A percentile compares a stretch with the other conserved stretches of the same genome.
phyloP scores from a whole-genome alignment of 2,797 vertebrate genomes.

The Macropus fuliginosus region DNA sequence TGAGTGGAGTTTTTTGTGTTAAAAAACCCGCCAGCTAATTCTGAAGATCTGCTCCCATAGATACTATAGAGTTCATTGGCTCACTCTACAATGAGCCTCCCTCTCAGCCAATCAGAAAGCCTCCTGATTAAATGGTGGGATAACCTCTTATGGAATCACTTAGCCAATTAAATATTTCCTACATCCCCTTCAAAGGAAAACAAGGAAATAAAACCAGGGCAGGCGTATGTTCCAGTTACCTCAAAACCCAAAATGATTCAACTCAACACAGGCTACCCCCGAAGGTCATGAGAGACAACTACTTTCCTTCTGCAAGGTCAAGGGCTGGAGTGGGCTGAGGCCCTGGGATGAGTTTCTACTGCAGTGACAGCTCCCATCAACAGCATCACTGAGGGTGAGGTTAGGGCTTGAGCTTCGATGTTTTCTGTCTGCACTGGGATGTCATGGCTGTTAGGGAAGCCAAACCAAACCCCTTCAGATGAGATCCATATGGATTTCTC shows the following conservation, averaged over 20 bases:
- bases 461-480: constrained; percentile 78
- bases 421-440: constrained; percentile 70
- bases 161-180: not conserved
- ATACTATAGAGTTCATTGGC: not conserved
- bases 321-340: not conserved
- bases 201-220: not conserved
- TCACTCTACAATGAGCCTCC: not conserved
- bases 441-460: constrained; percentile 78
- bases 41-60: not conserved
- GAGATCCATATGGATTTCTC: constrained; percentile 79
- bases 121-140: not conserved
- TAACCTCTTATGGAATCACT: not conserved
- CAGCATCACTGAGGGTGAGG: not conserved
- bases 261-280: not conserved
- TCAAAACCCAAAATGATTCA: not conserved
- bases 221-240: not conserved
- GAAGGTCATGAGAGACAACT: not conserved
- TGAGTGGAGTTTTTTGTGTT: not conserved
- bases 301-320: not conserved
- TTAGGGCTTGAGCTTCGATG: constrained; percentile 53
- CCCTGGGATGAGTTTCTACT: not conserved
- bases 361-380: not conserved
- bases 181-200: not conserved
- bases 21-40: not conserved
- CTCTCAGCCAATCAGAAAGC: not conserved